These are phyloP conservation scores for Montifringilla adamsi DNA, from an alignment of 2,113 vertebrate genomes.

Conservation along the genomic window DNA sequence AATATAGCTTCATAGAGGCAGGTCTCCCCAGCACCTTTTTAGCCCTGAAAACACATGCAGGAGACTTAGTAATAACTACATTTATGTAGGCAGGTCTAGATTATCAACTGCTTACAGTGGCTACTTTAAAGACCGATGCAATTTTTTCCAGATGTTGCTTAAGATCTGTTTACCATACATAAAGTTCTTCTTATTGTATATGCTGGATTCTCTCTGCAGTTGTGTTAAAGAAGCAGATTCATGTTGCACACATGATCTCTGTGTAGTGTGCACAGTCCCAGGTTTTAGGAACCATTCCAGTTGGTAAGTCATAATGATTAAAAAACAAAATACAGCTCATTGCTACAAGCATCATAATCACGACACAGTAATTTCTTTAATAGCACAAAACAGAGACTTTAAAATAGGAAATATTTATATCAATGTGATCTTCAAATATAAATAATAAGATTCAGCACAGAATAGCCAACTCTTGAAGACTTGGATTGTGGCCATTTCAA, in stretches of 20 bases:
- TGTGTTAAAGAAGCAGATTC: neutral
- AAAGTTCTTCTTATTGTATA: neutral
- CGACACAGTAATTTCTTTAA: neutral
- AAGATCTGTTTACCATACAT: neutral
- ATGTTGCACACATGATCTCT: neutral
- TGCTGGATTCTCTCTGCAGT: neutral
- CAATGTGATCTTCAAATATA: neutral
- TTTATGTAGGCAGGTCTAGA: neutral
- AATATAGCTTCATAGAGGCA: neutral
- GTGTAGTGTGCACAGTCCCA: neutral
- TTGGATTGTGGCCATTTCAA: neutral
- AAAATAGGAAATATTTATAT: slow-evolving; percentile 14
- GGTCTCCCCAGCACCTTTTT: neutral
- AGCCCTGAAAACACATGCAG: neutral
- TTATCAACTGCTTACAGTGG: neutral
- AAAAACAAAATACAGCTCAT: slow-evolving; percentile 31
- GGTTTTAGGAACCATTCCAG: slow-evolving; percentile 32
- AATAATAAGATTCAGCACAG: neutral
- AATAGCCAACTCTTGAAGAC: neutral
- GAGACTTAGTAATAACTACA: neutral
- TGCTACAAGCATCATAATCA: neutral
- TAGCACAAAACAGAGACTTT: neutral
- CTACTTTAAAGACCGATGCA: neutral
- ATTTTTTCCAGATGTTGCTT: slow-evolving; percentile 8
- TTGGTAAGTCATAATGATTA: slow-evolving; percentile 14